A percentile compares a stretch with the other conserved stretches of the same genome.
These are phyloP conservation scores for Mystacornis crossleyi DNA, from an alignment of 2,113 vertebrate species.

Conservation along the genomic window DNA sequence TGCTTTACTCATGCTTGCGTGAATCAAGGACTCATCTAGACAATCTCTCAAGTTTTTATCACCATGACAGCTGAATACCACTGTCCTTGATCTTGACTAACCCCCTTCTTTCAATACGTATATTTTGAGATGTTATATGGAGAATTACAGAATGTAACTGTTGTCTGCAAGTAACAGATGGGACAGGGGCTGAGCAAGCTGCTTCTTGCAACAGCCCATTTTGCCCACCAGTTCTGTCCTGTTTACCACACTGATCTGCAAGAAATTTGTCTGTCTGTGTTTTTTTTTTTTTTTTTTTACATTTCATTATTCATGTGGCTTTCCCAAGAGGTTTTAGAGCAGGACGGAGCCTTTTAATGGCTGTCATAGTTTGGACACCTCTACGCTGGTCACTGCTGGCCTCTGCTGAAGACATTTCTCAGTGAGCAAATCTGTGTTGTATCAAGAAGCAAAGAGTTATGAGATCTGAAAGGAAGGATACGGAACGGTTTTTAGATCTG, in stretches of 20 bases:
- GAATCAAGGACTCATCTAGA: neutral
- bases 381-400: accelerated
- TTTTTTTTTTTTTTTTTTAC: neutral
- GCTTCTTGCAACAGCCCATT: neutral
- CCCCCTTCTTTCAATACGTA: neutral
- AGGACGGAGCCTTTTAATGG: neutral
- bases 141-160: neutral
- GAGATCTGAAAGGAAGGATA: neutral
- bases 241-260: neutral
- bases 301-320: neutral
- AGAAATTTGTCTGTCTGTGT: neutral
- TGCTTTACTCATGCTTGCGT: neutral
- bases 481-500: neutral
- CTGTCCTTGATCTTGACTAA: neutral
- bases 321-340: neutral
- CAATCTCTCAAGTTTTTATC: neutral
- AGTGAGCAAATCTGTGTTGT: neutral
- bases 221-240: neutral
- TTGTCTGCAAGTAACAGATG: neutral
- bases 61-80: neutral
- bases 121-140: neutral
- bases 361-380: neutral
- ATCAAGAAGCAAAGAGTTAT: neutral
- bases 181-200: neutral
- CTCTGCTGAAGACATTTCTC: neutral